Percentiles rank a stretch among this genome's conserved stretches.
These are phyloP conservation scores for Nyctereutes procyonoides DNA, from an alignment of 2,113 vertebrate species.

Conservation along the genomic window DNA sequence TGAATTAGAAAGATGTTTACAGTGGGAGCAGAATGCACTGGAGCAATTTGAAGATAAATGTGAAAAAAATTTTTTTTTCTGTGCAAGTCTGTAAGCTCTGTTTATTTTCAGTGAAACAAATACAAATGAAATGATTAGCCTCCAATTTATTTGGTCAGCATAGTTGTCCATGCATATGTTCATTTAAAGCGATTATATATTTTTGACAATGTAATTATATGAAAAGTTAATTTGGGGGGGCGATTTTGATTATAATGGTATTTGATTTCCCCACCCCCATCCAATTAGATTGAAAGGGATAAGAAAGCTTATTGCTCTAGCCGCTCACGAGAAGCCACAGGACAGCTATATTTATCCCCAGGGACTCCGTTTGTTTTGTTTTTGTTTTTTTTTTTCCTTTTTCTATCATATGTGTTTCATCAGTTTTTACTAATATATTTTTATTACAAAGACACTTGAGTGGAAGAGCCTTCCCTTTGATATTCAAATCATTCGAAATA, in stretches of 20 bases:
- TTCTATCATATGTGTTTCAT: not conserved
- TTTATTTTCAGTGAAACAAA: constrained; percentile 22
- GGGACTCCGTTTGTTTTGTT: not conserved
- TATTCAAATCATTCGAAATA: constrained; percentile 15
- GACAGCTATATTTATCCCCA: not conserved
- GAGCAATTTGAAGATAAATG: not conserved
- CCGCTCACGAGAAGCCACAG: not conserved
- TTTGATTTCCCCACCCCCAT: not conserved
- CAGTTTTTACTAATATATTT: not conserved
- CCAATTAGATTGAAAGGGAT: not conserved
- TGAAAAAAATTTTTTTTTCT: not conserved
- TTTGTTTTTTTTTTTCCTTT: not conserved
- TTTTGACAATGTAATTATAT: not conserved
- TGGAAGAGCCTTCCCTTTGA: not conserved
- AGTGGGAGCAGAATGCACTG: not conserved
- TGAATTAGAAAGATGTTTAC: not conserved
- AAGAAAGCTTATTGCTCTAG: not conserved
- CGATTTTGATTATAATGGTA: not conserved
- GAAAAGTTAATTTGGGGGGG: not conserved
- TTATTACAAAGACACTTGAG: not conserved
- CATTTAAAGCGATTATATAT: not conserved
- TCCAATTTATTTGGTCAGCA: not conserved
- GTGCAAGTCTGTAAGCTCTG: not conserved
- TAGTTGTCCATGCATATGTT: constrained; percentile 26
- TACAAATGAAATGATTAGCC: not conserved